Evolutionary conservation across 2,888 invertebrate genomes (phyloP), one percentile per base, ranked within the genome.

Genomic region (Pilophorus perplexus): DNA sequence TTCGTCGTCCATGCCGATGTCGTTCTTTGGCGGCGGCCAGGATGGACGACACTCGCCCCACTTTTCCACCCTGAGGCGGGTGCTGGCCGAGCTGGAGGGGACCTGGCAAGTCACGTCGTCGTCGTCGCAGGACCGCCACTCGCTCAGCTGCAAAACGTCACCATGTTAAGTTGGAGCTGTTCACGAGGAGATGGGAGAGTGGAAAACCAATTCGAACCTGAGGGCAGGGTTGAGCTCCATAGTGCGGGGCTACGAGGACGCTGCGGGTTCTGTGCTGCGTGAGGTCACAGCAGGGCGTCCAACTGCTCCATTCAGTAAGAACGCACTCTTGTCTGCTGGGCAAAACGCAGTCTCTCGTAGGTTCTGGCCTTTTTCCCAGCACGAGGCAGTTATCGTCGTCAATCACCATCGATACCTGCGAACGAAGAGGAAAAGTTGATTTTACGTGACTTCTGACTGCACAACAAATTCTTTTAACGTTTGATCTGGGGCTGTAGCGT

Each of bases 251-350:
- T 27, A 77, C 75, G 2, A 78, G 69, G 20, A 78, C 75, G 18
- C 72, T 72, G 74, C 79, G 67, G 73, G 78, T 73, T 74, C 77
- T 18, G 70, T 78, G 71, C 76, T 78, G 71, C 74, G 75, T 70
- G 73, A 77, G 48, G 74, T 78, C 68, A 75, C 78, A 66, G 69
- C 74, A 69, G 74, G 77, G 67, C 72, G 76, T 71, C 75, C 75
- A 60, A 70, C 74, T 48, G 28, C 73, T 71, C 74, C 75, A 76
- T 33, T 72, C 72, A 2, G 74, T 74, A 25, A 75, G 74, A 14
- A 75, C 74, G 59, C 77, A 77, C 66, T 76, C 75, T 69, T 76
- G 76, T 12, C 74, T 73, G 8, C 71, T 72, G 20, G 75, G 75
- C 6, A 76, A 72, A 25, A 72, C 73, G 66, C 76, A 77, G 28